Base-by-base conservation (phyloP, 2,113 vertebrate species). In the Cyanoliseus patagonus region DNA sequence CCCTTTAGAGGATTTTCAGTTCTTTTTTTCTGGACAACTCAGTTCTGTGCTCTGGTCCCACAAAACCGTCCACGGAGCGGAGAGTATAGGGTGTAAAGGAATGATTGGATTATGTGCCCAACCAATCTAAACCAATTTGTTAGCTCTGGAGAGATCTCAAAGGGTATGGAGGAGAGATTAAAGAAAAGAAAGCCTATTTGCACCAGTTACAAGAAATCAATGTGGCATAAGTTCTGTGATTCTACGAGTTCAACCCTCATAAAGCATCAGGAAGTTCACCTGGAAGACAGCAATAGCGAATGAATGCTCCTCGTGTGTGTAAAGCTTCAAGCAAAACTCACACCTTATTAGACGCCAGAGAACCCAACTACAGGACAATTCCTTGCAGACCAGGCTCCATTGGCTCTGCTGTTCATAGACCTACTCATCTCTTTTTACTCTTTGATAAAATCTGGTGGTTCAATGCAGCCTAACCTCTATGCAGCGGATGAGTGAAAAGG, bases 371-470 rank as follows among this genome's bases (percentile, higher is more conserved):
- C 67, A 79, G 87, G 82, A 76, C 13, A 91, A 30, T 85, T 95
- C 74, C 88, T 82, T 9, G 0, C 52, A 69, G 70, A 76, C 35
- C 47, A 39, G 67, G 39, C 62, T 93, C 66, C 75, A 39, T 33
- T 53, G 57, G 51, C 47, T 82, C 62, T 61, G 33, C 57, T 79
- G 10, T 37, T 96, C 51, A n/a, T 61, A 95, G 51, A 64, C 62
- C 35, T 61, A 51, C 61, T 78, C 19, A 72, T 83, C 91, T 82
- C 70, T 89, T 91, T 76, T 57, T 47, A 55, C 17, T 62, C 41
- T 91, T 62, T 80, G 91, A 83, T 94, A 95, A 94, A 79, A 95
- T 94, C 90, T 90, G 75, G 67, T 74, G 75, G 70, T 77, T 91
- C 87, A 41, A 19, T 89, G 82, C 27, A 84, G 62, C 37, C 70